A percentile compares a stretch with the other conserved stretches of the same genome.
These are phyloP conservation scores for Machaerirhynchus nigripectus DNA, from an alignment of 2,113 vertebrate species.

Conservation along the genomic window DNA sequence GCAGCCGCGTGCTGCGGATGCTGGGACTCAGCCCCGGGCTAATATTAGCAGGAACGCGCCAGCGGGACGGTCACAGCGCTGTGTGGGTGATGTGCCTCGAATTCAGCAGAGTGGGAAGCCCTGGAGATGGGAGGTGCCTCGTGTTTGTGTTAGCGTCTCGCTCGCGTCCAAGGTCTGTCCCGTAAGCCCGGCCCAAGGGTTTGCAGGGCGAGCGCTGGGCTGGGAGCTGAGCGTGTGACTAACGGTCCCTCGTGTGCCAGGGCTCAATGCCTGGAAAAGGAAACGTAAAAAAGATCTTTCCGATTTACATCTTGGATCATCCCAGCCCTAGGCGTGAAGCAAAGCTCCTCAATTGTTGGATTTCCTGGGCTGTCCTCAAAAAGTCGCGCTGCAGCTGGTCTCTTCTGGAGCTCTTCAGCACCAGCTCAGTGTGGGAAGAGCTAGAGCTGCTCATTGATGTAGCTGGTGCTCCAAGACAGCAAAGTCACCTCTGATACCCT, in stretches of 20 bases:
- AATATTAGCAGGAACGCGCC: conserved; percentile 50
- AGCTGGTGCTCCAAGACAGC: background rate
- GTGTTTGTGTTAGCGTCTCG: background rate
- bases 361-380: background rate
- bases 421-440: background rate
- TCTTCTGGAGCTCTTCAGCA: background rate
- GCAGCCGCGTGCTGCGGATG: background rate
- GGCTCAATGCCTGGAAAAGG: conserved; percentile 29
- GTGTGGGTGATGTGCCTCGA: background rate
- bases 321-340: background rate
- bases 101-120: background rate
- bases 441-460: background rate
- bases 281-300: background rate
- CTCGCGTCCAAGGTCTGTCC: background rate
- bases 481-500: background rate
- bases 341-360: background rate
- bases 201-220: background rate
- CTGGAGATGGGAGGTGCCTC: background rate
- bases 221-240: background rate
- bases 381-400: rapidly evolving
- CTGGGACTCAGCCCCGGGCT: conserved; percentile 17
- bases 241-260: background rate
- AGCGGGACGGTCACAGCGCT: background rate
- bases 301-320: background rate
- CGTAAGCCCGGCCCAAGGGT: rapidly evolving